phyloP scores from a whole-genome alignment of 2,113 vertebrate species.

The Seriola rivoliana region DNA sequence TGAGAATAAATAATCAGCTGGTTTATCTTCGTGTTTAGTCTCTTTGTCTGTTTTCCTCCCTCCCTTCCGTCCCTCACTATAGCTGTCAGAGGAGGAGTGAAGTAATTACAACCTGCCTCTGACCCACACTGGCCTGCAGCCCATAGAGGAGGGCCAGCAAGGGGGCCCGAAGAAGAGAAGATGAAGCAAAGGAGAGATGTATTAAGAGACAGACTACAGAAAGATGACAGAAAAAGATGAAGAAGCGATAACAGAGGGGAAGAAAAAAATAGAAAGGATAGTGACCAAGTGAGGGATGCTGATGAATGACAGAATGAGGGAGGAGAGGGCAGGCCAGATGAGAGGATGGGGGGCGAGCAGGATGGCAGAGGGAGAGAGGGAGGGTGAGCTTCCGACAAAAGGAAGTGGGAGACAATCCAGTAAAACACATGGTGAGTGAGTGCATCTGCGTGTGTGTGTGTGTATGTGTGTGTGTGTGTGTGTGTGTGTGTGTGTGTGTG shows the following conservation, averaged over 20 bases:
- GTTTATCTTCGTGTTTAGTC: slow-evolving; percentile 13
- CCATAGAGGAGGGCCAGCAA: slow-evolving; percentile 32
- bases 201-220: not conserved
- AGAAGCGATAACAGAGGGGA: not conserved
- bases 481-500: slow-evolving; percentile 23
- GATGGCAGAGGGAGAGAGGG: slow-evolving; percentile 67
- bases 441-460: slow-evolving; percentile 18
- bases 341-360: slow-evolving; percentile 57
- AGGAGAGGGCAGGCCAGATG: slow-evolving; percentile 57
- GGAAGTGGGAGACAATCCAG: slow-evolving; percentile 80
- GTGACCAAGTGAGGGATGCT: slow-evolving; percentile 7
- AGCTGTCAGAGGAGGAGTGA: slow-evolving; percentile 61
- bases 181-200: not conserved
- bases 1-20: slow-evolving; percentile 14
- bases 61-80: slow-evolving; percentile 20
- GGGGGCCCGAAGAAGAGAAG: slow-evolving; percentile 8
- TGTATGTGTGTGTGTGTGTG: not conserved
- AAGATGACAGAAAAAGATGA: not conserved
- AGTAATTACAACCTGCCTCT: slow-evolving; percentile 77
- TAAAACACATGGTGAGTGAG: slow-evolving; percentile 65
- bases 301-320: slow-evolving; percentile 52
- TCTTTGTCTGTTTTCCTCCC: slow-evolving; percentile 2
- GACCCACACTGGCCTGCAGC: slow-evolving; percentile 68
- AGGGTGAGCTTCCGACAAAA: slow-evolving; percentile 78
- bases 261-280: slow-evolving; percentile 17